These are phyloP conservation scores for Heliconius cydno DNA, from an alignment of 2,888 invertebrate genomes.

Conservation along the genomic window DNA sequence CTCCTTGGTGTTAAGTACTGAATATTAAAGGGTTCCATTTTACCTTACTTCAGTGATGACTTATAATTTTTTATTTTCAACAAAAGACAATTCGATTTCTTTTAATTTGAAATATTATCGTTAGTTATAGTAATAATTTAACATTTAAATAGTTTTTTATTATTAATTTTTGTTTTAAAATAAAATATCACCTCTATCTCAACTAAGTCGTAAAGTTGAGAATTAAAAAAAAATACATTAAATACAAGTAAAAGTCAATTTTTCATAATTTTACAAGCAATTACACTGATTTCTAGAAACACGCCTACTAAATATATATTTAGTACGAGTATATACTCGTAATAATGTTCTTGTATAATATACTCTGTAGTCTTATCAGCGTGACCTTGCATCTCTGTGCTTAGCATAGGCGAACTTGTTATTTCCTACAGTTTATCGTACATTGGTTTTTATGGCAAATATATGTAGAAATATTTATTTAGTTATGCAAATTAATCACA, in stretches of 20 bases:
- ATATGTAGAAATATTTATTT: background rate
- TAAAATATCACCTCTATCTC: too few relatives aligned
- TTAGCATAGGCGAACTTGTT: conserved; percentile 42
- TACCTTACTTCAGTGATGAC: background rate
- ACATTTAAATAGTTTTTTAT: too few relatives aligned
- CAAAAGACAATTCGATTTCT: background rate
- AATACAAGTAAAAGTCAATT: background rate
- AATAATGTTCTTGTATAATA: conserved; percentile 9
- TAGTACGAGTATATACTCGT: too few relatives aligned
- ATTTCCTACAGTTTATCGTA: conserved; percentile 40
- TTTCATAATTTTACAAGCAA: background rate
- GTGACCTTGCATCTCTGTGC: conserved; percentile 43
- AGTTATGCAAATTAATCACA: background rate
- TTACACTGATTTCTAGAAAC: background rate
- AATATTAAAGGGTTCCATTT: conserved; percentile 4
- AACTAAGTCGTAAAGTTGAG: too few relatives aligned
- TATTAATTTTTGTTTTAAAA: too few relatives aligned
- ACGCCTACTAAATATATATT: background rate
- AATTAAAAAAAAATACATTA: too few relatives aligned
- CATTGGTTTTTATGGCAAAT: conserved; percentile 32
- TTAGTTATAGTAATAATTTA: too few relatives aligned
- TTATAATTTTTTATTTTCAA: background rate
- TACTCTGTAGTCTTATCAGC: conserved; percentile 38
- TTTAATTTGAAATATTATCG: too few relatives aligned
- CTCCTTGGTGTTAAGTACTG: background rate